phyloP scores from a whole-genome alignment of 1,140 invertebrate genomes.

The Drosophila parabipectinata region DNA sequence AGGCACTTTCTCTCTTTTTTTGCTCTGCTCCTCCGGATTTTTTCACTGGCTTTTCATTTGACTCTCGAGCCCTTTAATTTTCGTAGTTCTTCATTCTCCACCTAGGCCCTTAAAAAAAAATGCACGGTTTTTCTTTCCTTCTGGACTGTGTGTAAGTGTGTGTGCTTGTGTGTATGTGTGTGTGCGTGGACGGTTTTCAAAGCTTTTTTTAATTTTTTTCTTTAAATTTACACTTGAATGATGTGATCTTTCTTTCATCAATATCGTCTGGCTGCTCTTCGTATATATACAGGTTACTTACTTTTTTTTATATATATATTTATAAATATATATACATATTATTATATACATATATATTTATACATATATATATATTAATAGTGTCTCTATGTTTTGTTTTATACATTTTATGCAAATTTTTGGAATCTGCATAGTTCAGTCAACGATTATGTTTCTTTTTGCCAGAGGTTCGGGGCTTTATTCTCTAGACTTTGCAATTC shows the following conservation, averaged over 20 bases:
- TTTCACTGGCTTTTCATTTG: slow-evolving; percentile 13
- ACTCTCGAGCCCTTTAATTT: not conserved
- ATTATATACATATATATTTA: slow-evolving; percentile 17
- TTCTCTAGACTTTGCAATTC: slow-evolving; percentile 28
- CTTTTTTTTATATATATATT: slow-evolving; percentile 23
- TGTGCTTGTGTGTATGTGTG: slow-evolving; percentile 41
- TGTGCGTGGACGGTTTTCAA: slow-evolving; percentile 82
- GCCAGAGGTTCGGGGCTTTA: not conserved
- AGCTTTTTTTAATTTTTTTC: slow-evolving; percentile 42
- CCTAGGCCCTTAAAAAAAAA: not conserved
- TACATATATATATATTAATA: slow-evolving; percentile 27
- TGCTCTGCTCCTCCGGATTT: slow-evolving; percentile 46
- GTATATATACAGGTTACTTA: slow-evolving; percentile 26
- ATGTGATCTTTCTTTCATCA: slow-evolving; percentile 41
- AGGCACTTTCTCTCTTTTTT: slow-evolving; percentile 58
- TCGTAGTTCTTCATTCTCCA: not conserved
- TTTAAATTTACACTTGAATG: slow-evolving; percentile 67
- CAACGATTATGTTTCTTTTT: slow-evolving; percentile 46
- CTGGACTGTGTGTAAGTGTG: slow-evolving; percentile 13
- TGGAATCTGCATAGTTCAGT: slow-evolving; percentile 64
- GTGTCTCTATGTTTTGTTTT: slow-evolving; percentile 21
- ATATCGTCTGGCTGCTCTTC: slow-evolving; percentile 23
- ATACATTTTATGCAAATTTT: slow-evolving; percentile 56
- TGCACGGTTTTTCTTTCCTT: not conserved
- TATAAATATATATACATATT: slow-evolving; percentile 22